Evolutionary conservation across 1,140 invertebrate species (phyloP).

Genomic region (Halyomorpha halys): DNA sequence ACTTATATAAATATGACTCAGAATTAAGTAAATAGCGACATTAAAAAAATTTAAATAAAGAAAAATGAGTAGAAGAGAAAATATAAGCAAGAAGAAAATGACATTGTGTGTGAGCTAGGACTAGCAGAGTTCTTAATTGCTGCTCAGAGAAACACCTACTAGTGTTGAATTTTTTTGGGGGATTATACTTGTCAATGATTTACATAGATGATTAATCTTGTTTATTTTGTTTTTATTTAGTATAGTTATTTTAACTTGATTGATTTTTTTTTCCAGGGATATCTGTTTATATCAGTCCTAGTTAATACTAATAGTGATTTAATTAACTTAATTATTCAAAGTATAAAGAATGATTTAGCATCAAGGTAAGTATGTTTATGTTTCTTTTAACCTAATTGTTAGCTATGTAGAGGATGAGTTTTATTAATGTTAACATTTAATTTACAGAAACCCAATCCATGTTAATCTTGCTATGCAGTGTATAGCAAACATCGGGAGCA

Average conservation of each 20-base stretch:
- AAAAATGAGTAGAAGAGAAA: too few relatives aligned
- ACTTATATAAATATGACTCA: too few relatives aligned
- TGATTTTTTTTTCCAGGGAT: slow-evolving; percentile 62
- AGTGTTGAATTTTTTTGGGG: too few relatives aligned
- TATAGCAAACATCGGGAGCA: slow-evolving; percentile 98
- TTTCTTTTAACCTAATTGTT: neutral
- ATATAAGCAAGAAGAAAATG: too few relatives aligned
- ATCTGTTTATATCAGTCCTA: slow-evolving; percentile 97
- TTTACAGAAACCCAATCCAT: slow-evolving; percentile 84
- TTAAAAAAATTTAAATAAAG: too few relatives aligned
- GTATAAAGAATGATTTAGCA: slow-evolving; percentile 96
- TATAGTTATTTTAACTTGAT: neutral
- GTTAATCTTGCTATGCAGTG: slow-evolving; percentile 99
- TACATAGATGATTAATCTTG: neutral
- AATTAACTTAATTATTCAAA: slow-evolving; percentile 98
- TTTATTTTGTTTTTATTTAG: neutral
- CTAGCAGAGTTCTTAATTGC: too few relatives aligned
- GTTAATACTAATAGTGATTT: slow-evolving; percentile 98
- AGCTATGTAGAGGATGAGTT: neutral
- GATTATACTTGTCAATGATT: too few relatives aligned
- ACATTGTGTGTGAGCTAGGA: too few relatives aligned
- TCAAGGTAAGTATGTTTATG: slow-evolving; percentile 43
- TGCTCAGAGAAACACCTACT: too few relatives aligned
- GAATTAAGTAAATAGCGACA: too few relatives aligned
- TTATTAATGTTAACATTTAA: slow-evolving; percentile 12